Percentiles rank a stretch among this genome's conserved stretches.
Evolutionary conservation across 2,888 invertebrate genomes (phyloP).

Genomic region (Branchellion lobata): DNA sequence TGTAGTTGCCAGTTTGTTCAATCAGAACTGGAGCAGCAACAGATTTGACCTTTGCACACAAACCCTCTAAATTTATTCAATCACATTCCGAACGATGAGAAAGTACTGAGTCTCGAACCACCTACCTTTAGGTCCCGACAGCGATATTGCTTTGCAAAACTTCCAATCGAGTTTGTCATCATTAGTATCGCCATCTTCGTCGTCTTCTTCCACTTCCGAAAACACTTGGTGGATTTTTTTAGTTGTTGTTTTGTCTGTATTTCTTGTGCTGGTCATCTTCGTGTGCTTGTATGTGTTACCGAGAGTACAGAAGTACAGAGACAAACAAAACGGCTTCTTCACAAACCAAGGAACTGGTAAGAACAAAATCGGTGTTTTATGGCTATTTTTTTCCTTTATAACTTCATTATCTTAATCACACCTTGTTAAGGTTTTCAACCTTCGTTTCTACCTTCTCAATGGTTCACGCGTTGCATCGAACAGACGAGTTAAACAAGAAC

Average conservation of each 20-base stretch:
- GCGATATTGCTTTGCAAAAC: neutral
- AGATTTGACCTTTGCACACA: too few species aligned
- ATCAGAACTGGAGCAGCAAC: too few species aligned
- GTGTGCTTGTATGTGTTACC: constrained; percentile 20
- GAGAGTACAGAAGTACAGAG: constrained; percentile 26
- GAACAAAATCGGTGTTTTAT: too few species aligned
- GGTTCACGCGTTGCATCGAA: too few species aligned
- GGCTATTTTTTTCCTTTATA: constrained; percentile 5
- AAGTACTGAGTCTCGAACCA: too few species aligned
- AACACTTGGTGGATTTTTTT: constrained; percentile 34
- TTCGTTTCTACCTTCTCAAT: too few species aligned
- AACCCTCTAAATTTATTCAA: too few species aligned
- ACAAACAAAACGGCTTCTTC: constrained; percentile 35
- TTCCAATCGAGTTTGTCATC: neutral
- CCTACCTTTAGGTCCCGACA: constrained; percentile 7
- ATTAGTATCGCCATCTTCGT: neutral
- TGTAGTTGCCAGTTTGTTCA: too few species aligned
- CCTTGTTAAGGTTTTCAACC: neutral
- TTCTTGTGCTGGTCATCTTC: constrained; percentile 27
- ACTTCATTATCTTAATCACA: neutral
- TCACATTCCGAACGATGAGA: too few species aligned
- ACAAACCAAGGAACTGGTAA: constrained; percentile 27
- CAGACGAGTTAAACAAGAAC: neutral
- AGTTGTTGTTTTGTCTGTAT: constrained; percentile 5
- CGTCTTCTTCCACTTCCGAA: neutral